Evolutionary conservation across 35 echinoderm and acorn worm genomes (phyloP).

Genomic region (Eucidaris tribuloides): DNA sequence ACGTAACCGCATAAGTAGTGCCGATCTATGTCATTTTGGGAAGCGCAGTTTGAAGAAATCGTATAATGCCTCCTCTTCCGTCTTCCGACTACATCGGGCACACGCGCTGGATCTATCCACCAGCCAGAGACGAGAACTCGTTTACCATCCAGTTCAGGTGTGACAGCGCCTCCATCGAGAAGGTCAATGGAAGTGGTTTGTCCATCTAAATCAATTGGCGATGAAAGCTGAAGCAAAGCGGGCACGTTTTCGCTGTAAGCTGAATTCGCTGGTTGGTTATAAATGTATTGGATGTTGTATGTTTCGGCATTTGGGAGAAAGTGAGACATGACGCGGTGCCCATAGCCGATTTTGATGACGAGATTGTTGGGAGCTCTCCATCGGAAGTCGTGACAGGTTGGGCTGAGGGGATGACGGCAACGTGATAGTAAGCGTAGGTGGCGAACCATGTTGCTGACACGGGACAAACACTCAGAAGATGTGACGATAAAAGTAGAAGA

Average conservation of each 20-base stretch:
- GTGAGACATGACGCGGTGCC: background rate
- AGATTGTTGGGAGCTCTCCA: constrained; percentile 1
- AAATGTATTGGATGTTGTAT: background rate
- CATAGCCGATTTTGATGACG: background rate
- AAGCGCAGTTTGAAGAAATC: background rate
- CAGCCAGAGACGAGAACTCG: constrained; percentile 7
- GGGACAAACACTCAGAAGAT: background rate
- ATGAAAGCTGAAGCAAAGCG: background rate
- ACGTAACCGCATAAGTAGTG: background rate
- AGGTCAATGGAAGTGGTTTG: background rate
- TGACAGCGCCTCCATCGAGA: background rate
- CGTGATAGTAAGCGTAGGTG: background rate
- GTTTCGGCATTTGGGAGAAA: background rate
- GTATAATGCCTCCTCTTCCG: constrained; percentile 1
- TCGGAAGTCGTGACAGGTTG: background rate
- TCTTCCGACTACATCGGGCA: background rate
- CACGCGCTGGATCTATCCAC: background rate
- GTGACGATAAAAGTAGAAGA: background rate
- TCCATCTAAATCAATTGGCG: background rate
- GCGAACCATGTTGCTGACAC: background rate
- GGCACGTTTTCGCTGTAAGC: background rate
- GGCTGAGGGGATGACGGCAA: background rate
- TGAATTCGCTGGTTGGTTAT: background rate
- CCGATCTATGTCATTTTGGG: background rate
- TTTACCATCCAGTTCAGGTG: background rate